Evolutionary conservation across 1,140 invertebrate genomes (phyloP).

Genomic region (Microplitis mediator): DNA sequence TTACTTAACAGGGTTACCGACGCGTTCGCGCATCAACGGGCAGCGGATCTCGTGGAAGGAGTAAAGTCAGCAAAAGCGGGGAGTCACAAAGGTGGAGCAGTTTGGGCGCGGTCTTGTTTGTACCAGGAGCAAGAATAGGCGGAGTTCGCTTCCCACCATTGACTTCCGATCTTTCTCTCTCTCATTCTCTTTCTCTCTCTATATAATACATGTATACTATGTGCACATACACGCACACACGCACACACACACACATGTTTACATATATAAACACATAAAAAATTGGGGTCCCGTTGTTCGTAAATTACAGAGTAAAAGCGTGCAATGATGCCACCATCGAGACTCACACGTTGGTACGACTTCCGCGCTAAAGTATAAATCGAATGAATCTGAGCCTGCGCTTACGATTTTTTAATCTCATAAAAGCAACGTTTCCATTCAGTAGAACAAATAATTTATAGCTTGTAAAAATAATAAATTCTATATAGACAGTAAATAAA

Average conservation of each 20-base stretch:
- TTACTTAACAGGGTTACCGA: not conserved
- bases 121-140: slow-evolving; percentile 34
- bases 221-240: no score
- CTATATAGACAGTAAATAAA: no score
- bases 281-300: slow-evolving; percentile 28
- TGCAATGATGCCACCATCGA: not conserved
- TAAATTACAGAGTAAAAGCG: not conserved
- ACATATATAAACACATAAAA: no score
- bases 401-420: not conserved
- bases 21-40: not conserved
- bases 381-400: slow-evolving; percentile 22
- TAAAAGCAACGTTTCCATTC: not conserved
- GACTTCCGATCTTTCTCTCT: slow-evolving; percentile 23
- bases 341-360: not conserved
- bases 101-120: slow-evolving; percentile 36
- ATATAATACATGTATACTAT: not conserved
- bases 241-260: no score
- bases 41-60: not conserved
- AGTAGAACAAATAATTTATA: no score
- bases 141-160: slow-evolving; percentile 31
- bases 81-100: slow-evolving; percentile 39
- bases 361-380: slow-evolving; percentile 16
- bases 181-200: slow-evolving; percentile 12
- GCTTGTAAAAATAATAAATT: no score
- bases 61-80: not conserved